phyloP scores from a whole-genome alignment of 2,888 invertebrate genomes.

The Tetragonula carbonaria region DNA sequence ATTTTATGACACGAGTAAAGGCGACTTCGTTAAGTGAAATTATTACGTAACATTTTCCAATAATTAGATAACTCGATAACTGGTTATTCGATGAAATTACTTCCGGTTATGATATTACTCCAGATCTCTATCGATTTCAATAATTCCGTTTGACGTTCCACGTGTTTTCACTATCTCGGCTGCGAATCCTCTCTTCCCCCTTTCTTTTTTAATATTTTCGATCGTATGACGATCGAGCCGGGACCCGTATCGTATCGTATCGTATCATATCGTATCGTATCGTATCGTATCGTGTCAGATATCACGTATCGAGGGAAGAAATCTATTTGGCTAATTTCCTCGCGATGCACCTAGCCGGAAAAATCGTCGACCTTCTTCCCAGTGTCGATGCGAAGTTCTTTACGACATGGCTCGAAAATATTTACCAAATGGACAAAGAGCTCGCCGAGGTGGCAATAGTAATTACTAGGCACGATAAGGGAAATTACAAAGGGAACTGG shows the following conservation, averaged over 20 bases:
- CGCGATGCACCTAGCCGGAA: neutral
- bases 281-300: neutral
- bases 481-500: conserved; percentile 34
- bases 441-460: conserved; percentile 3
- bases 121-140: neutral
- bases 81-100: conserved; percentile 7
- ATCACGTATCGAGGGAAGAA: neutral
- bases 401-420: neutral
- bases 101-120: neutral
- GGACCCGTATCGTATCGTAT: neutral
- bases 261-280: neutral
- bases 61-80: too few relatives aligned
- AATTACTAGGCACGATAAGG: conserved; percentile 44
- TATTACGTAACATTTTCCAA: neutral
- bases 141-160: neutral
- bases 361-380: neutral
- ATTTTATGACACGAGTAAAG: neutral
- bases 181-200: too few relatives aligned
- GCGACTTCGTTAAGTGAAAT: neutral
- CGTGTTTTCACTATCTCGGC: too few relatives aligned
- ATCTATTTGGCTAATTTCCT: neutral
- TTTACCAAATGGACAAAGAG: conserved; percentile 24
- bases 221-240: neutral
- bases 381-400: conserved; percentile 1
- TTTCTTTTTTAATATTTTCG: neutral